phyloP scores from a whole-genome alignment of 2,797 vertebrate species.

The Chiloscyllium punctatum region DNA sequence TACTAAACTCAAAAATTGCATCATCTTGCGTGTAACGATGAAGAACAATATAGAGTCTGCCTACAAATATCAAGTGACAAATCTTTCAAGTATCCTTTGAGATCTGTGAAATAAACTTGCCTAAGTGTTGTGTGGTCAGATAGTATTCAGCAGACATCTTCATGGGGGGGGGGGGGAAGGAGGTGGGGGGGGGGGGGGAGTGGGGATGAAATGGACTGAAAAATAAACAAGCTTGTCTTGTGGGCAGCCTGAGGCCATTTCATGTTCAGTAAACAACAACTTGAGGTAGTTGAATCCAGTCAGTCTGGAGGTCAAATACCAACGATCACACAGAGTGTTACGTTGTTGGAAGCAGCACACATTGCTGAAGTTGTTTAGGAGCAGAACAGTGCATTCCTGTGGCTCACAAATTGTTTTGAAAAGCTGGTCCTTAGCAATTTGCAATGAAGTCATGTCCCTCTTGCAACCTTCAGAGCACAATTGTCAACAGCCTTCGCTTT shows the following conservation, averaged over 20 bases:
- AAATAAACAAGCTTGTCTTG: not conserved
- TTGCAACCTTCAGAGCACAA: not conserved
- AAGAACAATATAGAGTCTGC: not conserved
- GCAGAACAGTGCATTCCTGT: not conserved
- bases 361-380: conserved; percentile 25
- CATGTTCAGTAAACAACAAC: not conserved
- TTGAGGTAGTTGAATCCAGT: not conserved
- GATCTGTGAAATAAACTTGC: not conserved
- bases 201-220: not conserved
- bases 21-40: not conserved
- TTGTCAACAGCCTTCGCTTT: not conserved
- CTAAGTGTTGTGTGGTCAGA: not conserved
- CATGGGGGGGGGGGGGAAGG: too few species aligned
- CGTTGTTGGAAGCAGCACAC: conserved; percentile 9
- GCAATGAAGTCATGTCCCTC: not conserved
- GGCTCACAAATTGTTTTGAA: not conserved
- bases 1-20: not conserved
- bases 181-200: too few species aligned
- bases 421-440: conserved; percentile 26
- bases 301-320: not conserved
- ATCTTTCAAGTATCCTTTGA: not conserved
- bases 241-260: not conserved
- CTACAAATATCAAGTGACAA: not conserved
- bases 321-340: not conserved
- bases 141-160: not conserved